Base-by-base conservation (phyloP, 1,140 invertebrate species). In the Zeugodacus cucurbitae region DNA sequence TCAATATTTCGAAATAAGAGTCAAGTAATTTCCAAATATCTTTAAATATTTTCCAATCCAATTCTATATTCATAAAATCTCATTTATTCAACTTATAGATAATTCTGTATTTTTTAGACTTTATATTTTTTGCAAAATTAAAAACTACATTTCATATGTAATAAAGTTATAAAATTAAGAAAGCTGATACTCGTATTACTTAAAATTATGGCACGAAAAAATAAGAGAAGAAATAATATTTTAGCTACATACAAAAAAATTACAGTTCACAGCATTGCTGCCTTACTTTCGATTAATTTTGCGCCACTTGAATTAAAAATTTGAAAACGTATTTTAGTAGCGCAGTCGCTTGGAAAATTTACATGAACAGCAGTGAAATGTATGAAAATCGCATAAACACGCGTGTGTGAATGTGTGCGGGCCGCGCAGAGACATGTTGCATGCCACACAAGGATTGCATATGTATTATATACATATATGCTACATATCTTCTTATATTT, bases 331-430 rank as follows among this genome's bases (percentile, higher is more conserved):
- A 59, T 67, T 82, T 82, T 48, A 37, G 17, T 17, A 54, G 26
- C 41, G 74, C 74, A 82, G 22, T 48, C 37, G 41, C 74, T 82
- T 82, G 74, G 41, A 82, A 82, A 82, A 82, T 82, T 34, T 41
- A 8, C 74, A 26, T 48, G n/a, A n/a, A n/a, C n/a, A 10, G 37
- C 7, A 82, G 74, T 26, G 74, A 48, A 82, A 29, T 48, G 4
- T 26, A 26, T 8, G 67, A 74, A 74, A 74, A 41, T 37, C 34
- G 17, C 32, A n/a, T 32, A 74, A 44, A n/a, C 22, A 14, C 37
- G 7, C n/a, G n/a, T 41, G 48, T n/a, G n/a, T n/a, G n/a, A n/a
- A n/a, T 54, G 48, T 3, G 2, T 17, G 48, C 17, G 48, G 14
- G 41, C 74, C 20, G 8, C 29, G 41, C 37, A n/a, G 22, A 17